Conservation (phyloP, 2,113 vertebrate genomes). For the Smithornis capensis region DNA sequence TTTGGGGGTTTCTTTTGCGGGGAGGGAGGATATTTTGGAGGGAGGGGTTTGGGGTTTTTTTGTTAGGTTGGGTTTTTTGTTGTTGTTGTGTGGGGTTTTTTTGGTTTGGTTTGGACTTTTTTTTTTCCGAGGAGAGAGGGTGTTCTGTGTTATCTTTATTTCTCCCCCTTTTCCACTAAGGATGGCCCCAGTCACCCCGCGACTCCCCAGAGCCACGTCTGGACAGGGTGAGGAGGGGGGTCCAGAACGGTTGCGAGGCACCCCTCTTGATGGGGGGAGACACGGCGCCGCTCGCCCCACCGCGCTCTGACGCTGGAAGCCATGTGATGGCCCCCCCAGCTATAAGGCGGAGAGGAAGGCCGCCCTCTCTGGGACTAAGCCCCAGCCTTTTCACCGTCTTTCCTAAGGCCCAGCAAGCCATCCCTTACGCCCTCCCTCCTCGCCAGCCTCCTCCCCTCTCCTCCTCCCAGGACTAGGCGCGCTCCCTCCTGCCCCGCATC, state of each 20-base stretch:
- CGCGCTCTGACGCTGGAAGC: conserved; percentile 79
- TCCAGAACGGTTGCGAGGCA: not conserved
- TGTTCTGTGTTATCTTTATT: not conserved
- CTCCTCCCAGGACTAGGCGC: not conserved
- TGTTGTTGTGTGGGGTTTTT: too few relatives aligned
- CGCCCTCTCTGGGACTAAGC: conserved; percentile 84
- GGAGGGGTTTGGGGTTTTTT: too few relatives aligned
- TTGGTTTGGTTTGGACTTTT: too few relatives aligned
- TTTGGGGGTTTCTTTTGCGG: too few relatives aligned
- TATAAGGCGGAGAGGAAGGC: conserved; percentile 80
- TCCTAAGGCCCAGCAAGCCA: not conserved
- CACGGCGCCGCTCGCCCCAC: not conserved
- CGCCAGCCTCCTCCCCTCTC: not conserved
- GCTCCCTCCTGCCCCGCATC: not conserved
- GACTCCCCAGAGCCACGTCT: not conserved
- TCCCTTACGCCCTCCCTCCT: not conserved
- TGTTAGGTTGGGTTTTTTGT: too few relatives aligned
- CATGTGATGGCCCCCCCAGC: conserved; percentile 82
- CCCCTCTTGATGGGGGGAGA: not conserved
- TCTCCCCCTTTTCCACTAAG: not conserved
- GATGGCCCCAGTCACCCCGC: not conserved
- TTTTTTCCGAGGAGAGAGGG: fast-evolving
- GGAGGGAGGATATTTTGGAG: too few relatives aligned
- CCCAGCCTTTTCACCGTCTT: conserved; percentile 70
- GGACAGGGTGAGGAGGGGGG: not conserved